Base-by-base conservation (phyloP, 2,797 vertebrate species). In the Platyrinchus mystaceus region DNA sequence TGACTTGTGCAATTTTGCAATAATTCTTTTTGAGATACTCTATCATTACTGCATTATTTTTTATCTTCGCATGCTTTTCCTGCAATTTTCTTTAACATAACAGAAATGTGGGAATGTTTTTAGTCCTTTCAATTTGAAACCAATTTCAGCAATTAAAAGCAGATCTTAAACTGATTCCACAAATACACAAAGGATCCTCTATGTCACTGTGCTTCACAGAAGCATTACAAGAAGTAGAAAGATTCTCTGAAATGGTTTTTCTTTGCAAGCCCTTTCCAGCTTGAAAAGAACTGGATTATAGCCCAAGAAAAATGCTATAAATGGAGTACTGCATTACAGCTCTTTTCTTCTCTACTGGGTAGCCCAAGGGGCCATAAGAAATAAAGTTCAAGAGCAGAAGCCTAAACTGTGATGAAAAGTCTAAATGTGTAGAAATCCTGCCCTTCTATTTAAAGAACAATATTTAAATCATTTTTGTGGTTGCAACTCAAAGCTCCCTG, bases 11-110 rank as follows among this genome's bases (percentile, higher is more conserved):
- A 64, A 98, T 71, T 97, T 98, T 98, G 77, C 94, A 94, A 47
- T 98, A 97, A 60, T 98, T 98, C 1, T 96, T 98, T 84, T 92
- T 97, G 76, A 99, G 96, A 87, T 98, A 98, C 17, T 98, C 98
- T 84, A 95, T 97, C 26, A 97, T 95, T 80, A 96, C 98, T 68
- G 97, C 75, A 43, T 98, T 98, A 74, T 98, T 98, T 53, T 96
- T 95, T 23, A 98, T 97, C 95, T 98, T 99, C 97, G 98, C 91
- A 36, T 44, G 97, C 59, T 94, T 95, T 79, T 98, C 99, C 91
- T 98, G 98, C 50, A 99, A 93, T 37, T 98, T 98, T 94, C 99
- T 99, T 97, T 83, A 91, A 96, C 34, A 76, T 62, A 76, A 93
- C 44, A 87, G 71, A 91, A 79, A 84, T 62, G n/a, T 34, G 74